Base-by-base conservation (phyloP, 1,140 invertebrate species). In the Metopolophium dirhodum region DNA sequence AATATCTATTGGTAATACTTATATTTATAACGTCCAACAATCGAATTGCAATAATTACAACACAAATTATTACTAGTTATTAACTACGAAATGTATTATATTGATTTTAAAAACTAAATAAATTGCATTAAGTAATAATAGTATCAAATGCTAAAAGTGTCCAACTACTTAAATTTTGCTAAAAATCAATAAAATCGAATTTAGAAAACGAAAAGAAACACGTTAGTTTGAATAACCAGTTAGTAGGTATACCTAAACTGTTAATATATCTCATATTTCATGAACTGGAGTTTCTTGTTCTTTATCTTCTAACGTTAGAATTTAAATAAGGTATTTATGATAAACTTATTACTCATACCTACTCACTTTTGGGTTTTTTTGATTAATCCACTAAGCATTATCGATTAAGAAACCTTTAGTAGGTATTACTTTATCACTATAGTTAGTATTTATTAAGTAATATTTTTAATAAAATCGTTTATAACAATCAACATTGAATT, bases 181-280 rank as follows among this genome's bases (percentile, higher is more conserved):
- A n/a, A 88, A 35, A 51, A 9, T 8, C n/a, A 23, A 51, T 51
- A 35, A 88, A 35, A 35, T 51, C 7, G 26, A 88, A 51, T 49
- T 51, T 88, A 88, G 30, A 88, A 88, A 88, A 88, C 86, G 26
- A n/a, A n/a, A 88, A 30, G 7, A 54, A 30, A 18, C 57, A 90
- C 18, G 88, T 90, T 57, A 37, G 23, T 61, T 45, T 61, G 54
- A 61, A 90, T 37, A 45, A 90, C 54, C 88, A 14, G 54, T 61
- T 90, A 45, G 23, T 57, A 18, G 23, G 41, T 41, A 26, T 61
- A 35, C 23, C 41, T 41, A 11, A 26, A 86, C 18, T 49, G n/a
- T 88, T 51, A 88, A 88, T 49, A 30, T 26, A 61, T 90, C 88
- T 90, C 54, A 90, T 41, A 90, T 90, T 90, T 61, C 23, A n/a